phyloP scores from a whole-genome alignment of 2,113 vertebrate species.

The Oncorhynchus clarkii region DNA sequence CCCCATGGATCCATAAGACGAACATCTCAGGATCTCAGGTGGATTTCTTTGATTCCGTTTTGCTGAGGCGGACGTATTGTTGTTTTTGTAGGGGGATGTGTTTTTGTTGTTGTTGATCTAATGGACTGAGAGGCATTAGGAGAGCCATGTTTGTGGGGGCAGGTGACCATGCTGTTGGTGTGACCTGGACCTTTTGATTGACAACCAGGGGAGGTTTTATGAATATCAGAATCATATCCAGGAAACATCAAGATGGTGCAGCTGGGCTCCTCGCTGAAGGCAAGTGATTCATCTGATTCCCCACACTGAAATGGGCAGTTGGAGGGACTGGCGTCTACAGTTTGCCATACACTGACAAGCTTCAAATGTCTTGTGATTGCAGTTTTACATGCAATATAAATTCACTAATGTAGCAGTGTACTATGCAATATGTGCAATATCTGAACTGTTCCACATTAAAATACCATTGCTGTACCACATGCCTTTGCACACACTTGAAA shows the following conservation, averaged over 20 bases:
- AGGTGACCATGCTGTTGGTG: slow-evolving; percentile 15
- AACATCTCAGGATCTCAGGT: not conserved
- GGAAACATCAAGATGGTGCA: slow-evolving; percentile 63
- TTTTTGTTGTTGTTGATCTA: not conserved
- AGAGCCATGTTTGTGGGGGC: not conserved
- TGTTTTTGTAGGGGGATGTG: not conserved
- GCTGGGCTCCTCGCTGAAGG: slow-evolving; percentile 54
- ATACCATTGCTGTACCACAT: too few relatives aligned
- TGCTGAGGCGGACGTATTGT: not conserved
- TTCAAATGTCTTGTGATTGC: not conserved
- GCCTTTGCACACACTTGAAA: too few relatives aligned
- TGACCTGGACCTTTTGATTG: slow-evolving; percentile 11
- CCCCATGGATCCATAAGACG: not conserved
- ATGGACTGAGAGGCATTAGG: not conserved
- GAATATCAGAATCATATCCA: slow-evolving; percentile 3
- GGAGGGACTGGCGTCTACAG: not conserved
- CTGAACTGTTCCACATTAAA: too few relatives aligned
- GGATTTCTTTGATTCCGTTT: not conserved
- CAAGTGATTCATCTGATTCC: slow-evolving; percentile 42
- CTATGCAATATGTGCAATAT: not conserved
- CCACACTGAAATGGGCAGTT: not conserved
- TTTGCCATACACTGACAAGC: too few relatives aligned
- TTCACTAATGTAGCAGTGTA: too few relatives aligned
- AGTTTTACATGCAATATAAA: too few relatives aligned
- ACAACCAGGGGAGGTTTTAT: not conserved